These are phyloP conservation scores for Paguma larvata DNA, from an alignment of 2,797 vertebrate species.

Conservation along the genomic window DNA sequence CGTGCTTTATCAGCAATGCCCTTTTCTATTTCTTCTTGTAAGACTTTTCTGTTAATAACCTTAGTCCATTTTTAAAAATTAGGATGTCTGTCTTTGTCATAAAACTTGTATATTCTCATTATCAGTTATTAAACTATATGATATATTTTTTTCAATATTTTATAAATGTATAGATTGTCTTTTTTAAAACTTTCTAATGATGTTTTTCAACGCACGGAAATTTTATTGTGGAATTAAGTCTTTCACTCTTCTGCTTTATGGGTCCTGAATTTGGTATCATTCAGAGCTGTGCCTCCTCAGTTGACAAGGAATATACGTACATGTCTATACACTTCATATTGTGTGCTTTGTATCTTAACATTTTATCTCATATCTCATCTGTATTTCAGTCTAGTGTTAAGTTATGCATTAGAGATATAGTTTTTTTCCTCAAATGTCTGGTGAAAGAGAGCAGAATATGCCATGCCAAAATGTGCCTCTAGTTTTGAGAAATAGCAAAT, in stretches of 20 bases:
- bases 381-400: neutral
- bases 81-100: neutral
- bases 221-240: neutral
- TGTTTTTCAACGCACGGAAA: neutral
- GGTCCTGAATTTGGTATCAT: neutral
- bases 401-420: neutral
- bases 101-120: neutral
- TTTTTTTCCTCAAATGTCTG: neutral
- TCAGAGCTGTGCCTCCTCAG: neutral
- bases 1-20: neutral
- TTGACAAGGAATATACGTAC: neutral
- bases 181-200: neutral
- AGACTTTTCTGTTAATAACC: neutral
- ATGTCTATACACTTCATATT: neutral
- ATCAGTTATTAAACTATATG: neutral
- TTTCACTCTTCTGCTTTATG: neutral
- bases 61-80: neutral
- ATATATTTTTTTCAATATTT: neutral
- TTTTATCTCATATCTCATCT: neutral
- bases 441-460: neutral
- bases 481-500: neutral
- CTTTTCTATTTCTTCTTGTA: neutral
- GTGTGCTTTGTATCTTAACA: neutral
- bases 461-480: neutral
- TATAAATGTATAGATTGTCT: neutral